A percentile compares a stretch with the other conserved stretches of the same genome.
Evolutionary conservation across 2,888 invertebrate species (phyloP).

Genomic region (Xestia ashworthii): DNA sequence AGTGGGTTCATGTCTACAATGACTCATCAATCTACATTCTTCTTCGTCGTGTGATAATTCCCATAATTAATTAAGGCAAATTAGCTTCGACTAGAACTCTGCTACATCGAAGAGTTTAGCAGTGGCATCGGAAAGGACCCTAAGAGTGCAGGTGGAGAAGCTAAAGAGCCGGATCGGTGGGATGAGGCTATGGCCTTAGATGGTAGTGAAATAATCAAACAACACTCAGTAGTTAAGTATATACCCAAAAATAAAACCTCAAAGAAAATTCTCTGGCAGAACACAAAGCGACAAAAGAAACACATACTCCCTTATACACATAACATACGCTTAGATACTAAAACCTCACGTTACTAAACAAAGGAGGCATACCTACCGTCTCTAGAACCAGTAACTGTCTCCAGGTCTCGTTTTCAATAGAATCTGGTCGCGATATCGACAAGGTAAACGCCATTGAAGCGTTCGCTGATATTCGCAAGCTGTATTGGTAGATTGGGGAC

Average conservation of each 20-base stretch:
- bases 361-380: conserved; percentile 21
- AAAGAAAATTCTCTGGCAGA: not conserved
- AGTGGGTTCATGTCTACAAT: not conserved
- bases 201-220: not conserved
- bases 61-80: not conserved
- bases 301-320: not conserved
- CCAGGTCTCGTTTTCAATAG: conserved; percentile 52
- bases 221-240: not conserved
- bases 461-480: conserved; percentile 36
- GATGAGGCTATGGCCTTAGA: not conserved
- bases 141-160: not conserved
- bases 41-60: too few species aligned
- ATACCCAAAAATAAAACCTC: conserved; percentile 1
- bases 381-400: conserved; percentile 32
- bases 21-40: too few species aligned
- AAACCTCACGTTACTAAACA: conserved; percentile 18
- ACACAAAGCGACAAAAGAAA: conserved; percentile 28
- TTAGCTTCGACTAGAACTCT: not conserved
- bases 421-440: conserved; percentile 47
- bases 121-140: not conserved
- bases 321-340: conserved; percentile 22
- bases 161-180: not conserved
- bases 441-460: conserved; percentile 45
- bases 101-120: not conserved
- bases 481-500: not conserved